These are phyloP conservation scores for Hirtodrosophila histrioides DNA, from an alignment of 2,888 invertebrate species.

Conservation along the genomic window DNA sequence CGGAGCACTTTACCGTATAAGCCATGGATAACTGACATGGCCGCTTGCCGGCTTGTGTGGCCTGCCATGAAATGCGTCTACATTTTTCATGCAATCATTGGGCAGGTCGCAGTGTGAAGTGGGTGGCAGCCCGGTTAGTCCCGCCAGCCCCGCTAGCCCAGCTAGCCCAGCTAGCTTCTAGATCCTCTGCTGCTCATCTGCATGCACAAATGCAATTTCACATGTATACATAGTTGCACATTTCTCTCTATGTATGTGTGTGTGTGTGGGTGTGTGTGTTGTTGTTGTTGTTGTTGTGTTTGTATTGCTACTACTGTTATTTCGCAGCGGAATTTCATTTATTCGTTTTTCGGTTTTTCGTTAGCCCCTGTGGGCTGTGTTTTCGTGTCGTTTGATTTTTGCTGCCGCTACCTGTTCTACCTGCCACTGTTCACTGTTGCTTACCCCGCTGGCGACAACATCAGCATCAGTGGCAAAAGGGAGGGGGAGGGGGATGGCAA, in stretches of 20 bases:
- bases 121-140: neutral
- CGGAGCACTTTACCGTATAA: neutral
- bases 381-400: conserved; percentile 56
- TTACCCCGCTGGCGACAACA: conserved; percentile 5
- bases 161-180: neutral
- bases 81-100: conserved; percentile 60
- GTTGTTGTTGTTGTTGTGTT: conserved; percentile 19
- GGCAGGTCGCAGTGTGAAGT: conserved; percentile 7
- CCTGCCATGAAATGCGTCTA: conserved; percentile 46
- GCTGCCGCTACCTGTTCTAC: conserved; percentile 32
- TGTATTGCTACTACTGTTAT: conserved; percentile 39
- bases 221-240: conserved; percentile 45
- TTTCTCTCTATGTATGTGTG: neutral
- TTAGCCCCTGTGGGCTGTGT: conserved; percentile 43
- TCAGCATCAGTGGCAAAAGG: conserved; percentile 10
- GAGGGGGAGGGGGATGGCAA: neutral
- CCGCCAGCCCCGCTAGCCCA: neutral
- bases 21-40: conserved; percentile 21
- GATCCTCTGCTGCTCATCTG: conserved; percentile 44
- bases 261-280: conserved; percentile 25
- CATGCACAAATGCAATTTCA: conserved; percentile 69
- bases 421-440: conserved; percentile 7
- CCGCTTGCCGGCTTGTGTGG: conserved; percentile 20
- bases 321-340: conserved; percentile 63
- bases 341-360: conserved; percentile 60